Evolutionary conservation across 1,140 invertebrate genomes (phyloP).

Genomic region (Drosophila hydei): DNA sequence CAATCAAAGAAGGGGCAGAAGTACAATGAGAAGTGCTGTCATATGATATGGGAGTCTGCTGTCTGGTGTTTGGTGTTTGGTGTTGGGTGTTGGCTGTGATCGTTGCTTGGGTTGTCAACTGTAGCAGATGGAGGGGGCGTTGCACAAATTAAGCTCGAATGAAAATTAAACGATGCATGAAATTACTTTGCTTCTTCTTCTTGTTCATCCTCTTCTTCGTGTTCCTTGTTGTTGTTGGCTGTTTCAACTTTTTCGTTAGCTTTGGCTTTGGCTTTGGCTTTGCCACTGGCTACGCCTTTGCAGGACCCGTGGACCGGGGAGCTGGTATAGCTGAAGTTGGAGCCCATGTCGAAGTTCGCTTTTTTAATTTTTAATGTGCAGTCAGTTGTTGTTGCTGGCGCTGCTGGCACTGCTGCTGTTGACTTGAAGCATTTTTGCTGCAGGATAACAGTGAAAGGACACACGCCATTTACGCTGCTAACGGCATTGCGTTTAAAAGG

Average conservation of each 20-base stretch:
- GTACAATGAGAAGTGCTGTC: constrained; percentile 40
- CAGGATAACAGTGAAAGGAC: constrained; percentile 42
- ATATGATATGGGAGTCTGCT: constrained; percentile 57
- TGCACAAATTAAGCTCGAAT: constrained; percentile 83
- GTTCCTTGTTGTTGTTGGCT: constrained; percentile 37
- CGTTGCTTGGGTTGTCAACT: constrained; percentile 33
- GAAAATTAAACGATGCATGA: constrained; percentile 84
- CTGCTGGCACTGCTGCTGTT: constrained; percentile 27
- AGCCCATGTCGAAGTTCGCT: constrained; percentile 39
- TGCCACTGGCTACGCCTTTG: constrained; percentile 26
- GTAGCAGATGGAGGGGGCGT: constrained; percentile 35
- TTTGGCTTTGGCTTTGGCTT: constrained; percentile 52
- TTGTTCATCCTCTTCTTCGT: constrained; percentile 38
- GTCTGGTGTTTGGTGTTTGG: constrained; percentile 19
- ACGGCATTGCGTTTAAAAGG: constrained; percentile 31
- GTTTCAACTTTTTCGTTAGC: constrained; percentile 55
- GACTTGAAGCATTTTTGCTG: constrained; percentile 32
- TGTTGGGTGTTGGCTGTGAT: too few species aligned
- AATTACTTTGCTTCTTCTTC: constrained; percentile 77
- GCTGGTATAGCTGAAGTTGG: constrained; percentile 2
- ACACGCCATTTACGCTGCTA: constrained; percentile 74
- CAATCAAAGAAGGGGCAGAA: constrained; percentile 25
- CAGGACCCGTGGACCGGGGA: not conserved
- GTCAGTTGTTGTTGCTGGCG: constrained; percentile 58
- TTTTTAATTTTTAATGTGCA: constrained; percentile 83